Evolutionary conservation across 30 jellyfish, hydroid and myxozoan species (phyloP).

Genomic region (Euphysa ruthae): DNA sequence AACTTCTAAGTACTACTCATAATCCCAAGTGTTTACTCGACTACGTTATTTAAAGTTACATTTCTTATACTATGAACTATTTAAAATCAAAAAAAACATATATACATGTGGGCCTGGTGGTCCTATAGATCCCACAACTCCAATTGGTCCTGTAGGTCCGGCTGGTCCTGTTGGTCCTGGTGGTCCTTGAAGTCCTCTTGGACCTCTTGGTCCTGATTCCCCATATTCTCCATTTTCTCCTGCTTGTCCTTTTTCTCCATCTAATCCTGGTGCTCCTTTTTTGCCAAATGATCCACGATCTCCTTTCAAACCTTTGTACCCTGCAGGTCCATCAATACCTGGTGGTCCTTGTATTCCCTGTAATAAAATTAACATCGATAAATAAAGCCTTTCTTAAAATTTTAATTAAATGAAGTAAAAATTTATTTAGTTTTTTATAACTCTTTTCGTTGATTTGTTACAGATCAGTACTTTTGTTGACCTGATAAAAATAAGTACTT

Average conservation of each 20-base stretch:
- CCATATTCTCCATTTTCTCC: constrained; percentile 37
- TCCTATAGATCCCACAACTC: constrained; percentile 51
- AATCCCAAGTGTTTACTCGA: too few species aligned
- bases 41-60: too few species aligned
- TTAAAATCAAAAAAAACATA: too few species aligned
- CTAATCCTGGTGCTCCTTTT: constrained; percentile 39
- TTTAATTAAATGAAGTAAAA: neutral
- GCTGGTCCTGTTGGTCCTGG: constrained; percentile 36
- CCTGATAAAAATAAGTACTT: too few species aligned
- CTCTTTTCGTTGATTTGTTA: too few species aligned
- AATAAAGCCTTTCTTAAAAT: too few species aligned
- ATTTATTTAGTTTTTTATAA: too few species aligned
- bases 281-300: constrained; percentile 30
- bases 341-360: constrained; percentile 37
- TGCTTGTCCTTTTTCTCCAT: constrained; percentile 45
- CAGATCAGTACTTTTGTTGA: too few species aligned
- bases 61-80: too few species aligned
- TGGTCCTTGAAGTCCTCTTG: constrained; percentile 41
- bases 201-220: constrained; percentile 43
- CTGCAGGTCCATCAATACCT: constrained; percentile 24
- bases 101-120: constrained; percentile 79
- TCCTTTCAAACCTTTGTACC: constrained; percentile 46
- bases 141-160: constrained; percentile 33
- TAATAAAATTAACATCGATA: too few species aligned
- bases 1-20: too few species aligned